These are phyloP conservation scores for Ophiothrix spiculata DNA, from an alignment of 35 echinoderm and acorn worm species.

Conservation along the genomic window DNA sequence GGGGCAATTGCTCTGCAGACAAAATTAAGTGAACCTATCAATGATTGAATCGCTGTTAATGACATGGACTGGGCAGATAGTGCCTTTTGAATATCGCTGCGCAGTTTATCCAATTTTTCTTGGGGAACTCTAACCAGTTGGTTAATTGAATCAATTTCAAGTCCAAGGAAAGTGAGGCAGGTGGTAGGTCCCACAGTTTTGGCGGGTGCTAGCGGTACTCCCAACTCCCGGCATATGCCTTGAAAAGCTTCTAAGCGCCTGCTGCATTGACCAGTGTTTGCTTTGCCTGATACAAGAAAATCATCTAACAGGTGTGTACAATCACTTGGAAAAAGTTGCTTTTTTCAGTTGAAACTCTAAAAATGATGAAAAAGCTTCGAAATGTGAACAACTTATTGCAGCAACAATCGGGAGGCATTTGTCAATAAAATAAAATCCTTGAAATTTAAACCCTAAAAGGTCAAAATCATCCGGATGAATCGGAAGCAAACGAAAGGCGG, in stretches of 20 bases:
- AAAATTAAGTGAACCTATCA: slow-evolving; percentile 33
- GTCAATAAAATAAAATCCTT: slow-evolving; percentile 13
- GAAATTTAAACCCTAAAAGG: slow-evolving; percentile 22
- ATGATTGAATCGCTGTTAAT: neutral
- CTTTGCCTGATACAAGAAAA: neutral
- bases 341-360: neutral
- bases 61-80: neutral
- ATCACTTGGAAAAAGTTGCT: neutral
- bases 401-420: slow-evolving; percentile 7
- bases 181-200: slow-evolving; percentile 30
- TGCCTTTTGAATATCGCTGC: neutral
- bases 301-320: neutral
- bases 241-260: neutral
- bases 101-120: neutral
- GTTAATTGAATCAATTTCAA: neutral
- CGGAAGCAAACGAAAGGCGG: slow-evolving; percentile 32
- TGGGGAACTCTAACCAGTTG: neutral
- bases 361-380: neutral
- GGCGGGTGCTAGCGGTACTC: slow-evolving; percentile 32
- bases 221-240: slow-evolving; percentile 22
- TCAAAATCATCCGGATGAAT: slow-evolving; percentile 25
- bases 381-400: slow-evolving; percentile 3
- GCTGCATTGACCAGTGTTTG: neutral
- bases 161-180: neutral
- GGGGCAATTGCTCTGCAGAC: slow-evolving; percentile 34